Conservation (phyloP, 2,888 invertebrate genomes). For the Oconnorella tubifera region DNA sequence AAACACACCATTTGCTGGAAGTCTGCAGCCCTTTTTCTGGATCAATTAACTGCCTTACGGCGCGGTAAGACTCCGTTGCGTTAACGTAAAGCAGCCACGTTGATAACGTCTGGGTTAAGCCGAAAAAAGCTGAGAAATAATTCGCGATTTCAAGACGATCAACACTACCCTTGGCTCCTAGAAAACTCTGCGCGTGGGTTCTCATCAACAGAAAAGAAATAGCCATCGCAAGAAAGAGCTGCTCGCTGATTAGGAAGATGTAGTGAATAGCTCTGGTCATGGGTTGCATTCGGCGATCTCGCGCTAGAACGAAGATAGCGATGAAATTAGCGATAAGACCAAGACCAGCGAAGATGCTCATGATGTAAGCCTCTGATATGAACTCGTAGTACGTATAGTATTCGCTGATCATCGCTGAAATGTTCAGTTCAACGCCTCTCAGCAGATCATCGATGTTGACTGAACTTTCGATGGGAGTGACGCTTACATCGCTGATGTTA, state of each 20-base stretch:
- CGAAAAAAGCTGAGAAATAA: slow-evolving; percentile 16
- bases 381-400: slow-evolving; percentile 9
- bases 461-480: no score
- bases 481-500: no score
- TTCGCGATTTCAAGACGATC: slow-evolving; percentile 5
- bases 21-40: slow-evolving; percentile 17
- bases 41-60: slow-evolving; percentile 3
- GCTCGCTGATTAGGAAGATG: slow-evolving; percentile 15
- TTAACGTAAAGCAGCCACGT: slow-evolving; percentile 27
- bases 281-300: slow-evolving; percentile 13
- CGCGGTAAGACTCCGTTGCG: slow-evolving; percentile 21
- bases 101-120: slow-evolving; percentile 21
- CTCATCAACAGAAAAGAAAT: slow-evolving; percentile 7
- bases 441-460: neutral
- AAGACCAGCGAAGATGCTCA: slow-evolving; percentile 13
- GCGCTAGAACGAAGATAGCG: slow-evolving; percentile 9
- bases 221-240: slow-evolving; percentile 13
- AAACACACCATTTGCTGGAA: neutral
- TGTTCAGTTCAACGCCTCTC: neutral
- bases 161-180: neutral
- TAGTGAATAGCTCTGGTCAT: slow-evolving; percentile 12
- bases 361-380: slow-evolving; percentile 18
- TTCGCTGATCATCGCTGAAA: neutral
- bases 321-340: slow-evolving; percentile 21
- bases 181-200: neutral